Percentiles rank a stretch among this genome's conserved stretches.
Conservation (phyloP, 2,888 invertebrate species). For the Sinotaia quadrata region DNA sequence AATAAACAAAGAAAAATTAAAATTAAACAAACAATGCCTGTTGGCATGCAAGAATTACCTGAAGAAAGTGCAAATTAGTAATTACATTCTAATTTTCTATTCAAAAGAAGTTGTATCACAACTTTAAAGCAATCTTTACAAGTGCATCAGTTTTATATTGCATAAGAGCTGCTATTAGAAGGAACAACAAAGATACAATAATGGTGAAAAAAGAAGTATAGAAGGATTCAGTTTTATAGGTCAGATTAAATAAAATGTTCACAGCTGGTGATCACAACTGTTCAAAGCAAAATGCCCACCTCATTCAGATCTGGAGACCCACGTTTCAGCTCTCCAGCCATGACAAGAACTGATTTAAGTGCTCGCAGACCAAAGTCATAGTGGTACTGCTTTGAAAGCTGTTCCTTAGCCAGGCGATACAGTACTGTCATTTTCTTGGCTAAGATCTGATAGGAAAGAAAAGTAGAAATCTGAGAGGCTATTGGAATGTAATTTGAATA, state of each 20-base stretch:
- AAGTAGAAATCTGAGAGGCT: too few relatives aligned
- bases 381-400: constrained; percentile 92
- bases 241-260: not conserved
- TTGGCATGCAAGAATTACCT: too few relatives aligned
- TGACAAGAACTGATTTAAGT: constrained; percentile 89
- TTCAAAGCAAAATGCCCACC: constrained; percentile 45
- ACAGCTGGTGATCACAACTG: not conserved
- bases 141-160: too few relatives aligned
- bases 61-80: too few relatives aligned
- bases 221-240: not conserved
- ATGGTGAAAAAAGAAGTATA: not conserved
- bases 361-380: constrained; percentile 95
- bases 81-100: too few relatives aligned
- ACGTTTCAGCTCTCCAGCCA: constrained; percentile 90
- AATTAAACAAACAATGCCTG: too few relatives aligned
- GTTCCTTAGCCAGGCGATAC: constrained; percentile 88
- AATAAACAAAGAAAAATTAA: too few relatives aligned
- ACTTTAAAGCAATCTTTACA: too few relatives aligned
- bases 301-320: constrained; percentile 86
- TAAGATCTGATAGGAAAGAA: constrained; percentile 75
- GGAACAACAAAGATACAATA: not conserved
- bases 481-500: too few relatives aligned
- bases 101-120: too few relatives aligned
- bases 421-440: constrained; percentile 95
- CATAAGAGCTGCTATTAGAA: too few relatives aligned